A percentile compares a stretch with the other conserved stretches of the same genome.
Conservation (phyloP, 1,140 invertebrate genomes). For the Drosophila nigrodunni region DNA sequence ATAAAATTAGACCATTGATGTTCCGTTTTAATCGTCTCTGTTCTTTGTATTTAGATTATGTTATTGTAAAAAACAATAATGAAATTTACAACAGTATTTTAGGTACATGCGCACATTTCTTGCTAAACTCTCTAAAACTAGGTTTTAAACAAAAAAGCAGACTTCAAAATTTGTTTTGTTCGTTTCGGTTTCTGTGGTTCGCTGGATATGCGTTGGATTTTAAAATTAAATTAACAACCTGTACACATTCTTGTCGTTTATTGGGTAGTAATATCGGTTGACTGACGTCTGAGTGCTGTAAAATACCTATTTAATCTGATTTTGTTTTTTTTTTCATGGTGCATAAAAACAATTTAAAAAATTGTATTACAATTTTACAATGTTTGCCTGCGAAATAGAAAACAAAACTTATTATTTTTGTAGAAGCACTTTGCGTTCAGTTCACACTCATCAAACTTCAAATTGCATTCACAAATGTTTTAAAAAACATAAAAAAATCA, state of each 20-base stretch:
- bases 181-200: constrained; percentile 48
- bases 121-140: constrained; percentile 54
- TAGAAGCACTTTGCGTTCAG: constrained; percentile 5
- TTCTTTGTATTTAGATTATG: constrained; percentile 18
- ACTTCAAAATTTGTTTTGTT: constrained; percentile 57
- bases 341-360: constrained; percentile 70
- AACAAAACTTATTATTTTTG: constrained; percentile 53
- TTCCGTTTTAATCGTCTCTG: constrained; percentile 23
- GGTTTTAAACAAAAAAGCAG: constrained; percentile 64
- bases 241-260: constrained; percentile 47
- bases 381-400: constrained; percentile 73
- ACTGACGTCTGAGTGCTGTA: constrained; percentile 62
- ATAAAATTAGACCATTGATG: constrained; percentile 38
- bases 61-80: constrained; percentile 36
- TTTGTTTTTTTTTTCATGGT: constrained; percentile 29
- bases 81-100: constrained; percentile 52
- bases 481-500: constrained; percentile 53
- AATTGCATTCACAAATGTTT: constrained; percentile 29
- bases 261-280: constrained; percentile 35
- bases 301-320: constrained; percentile 58
- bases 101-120: constrained; percentile 71
- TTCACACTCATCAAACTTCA: constrained; percentile 8
- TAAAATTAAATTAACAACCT: constrained; percentile 64
- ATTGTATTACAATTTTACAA: constrained; percentile 67
- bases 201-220: constrained; percentile 68